Percentiles rank a stretch among this genome's conserved stretches.
Conservation (phyloP, 2,113 vertebrate genomes). For the Heptranchias perlo region DNA sequence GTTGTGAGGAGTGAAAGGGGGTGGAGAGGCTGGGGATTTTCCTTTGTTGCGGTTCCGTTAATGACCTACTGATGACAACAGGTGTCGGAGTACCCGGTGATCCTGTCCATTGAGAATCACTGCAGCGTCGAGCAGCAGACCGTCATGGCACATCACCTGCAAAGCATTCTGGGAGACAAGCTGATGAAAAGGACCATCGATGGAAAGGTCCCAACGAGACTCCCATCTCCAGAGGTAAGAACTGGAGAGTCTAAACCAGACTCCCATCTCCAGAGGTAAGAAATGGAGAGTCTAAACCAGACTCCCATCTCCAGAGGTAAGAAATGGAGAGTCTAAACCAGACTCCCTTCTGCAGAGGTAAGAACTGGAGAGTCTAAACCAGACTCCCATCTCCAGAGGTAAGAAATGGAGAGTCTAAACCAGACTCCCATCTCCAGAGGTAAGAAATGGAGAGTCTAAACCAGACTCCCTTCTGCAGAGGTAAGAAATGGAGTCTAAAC, state of each 20-base stretch:
- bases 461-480: slow-evolving; percentile 77
- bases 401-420: slow-evolving; percentile 57
- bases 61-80: slow-evolving; percentile 42
- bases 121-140: slow-evolving; percentile 81
- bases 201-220: slow-evolving; percentile 53
- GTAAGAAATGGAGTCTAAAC: slow-evolving; percentile 66
- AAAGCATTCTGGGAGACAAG: slow-evolving; percentile 69
- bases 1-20: not conserved
- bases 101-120: slow-evolving; percentile 88
- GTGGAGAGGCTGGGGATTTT: not conserved
- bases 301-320: slow-evolving; percentile 87
- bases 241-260: slow-evolving; percentile 48
- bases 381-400: slow-evolving; percentile 84
- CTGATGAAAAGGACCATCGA: slow-evolving; percentile 63
- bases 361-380: no score
- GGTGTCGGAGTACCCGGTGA: slow-evolving; percentile 77
- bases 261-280: slow-evolving; percentile 84
- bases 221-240: slow-evolving; percentile 81
- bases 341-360: slow-evolving; percentile 85
- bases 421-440: slow-evolving; percentile 81
- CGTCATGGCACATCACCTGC: slow-evolving; percentile 67
- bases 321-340: slow-evolving; percentile 56
- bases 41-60: not conserved
- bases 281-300: slow-evolving; percentile 56
- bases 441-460: slow-evolving; percentile 62